Evolutionary conservation across 2,888 invertebrate genomes (phyloP).

Genomic region (Dicyrtoma fusca): DNA sequence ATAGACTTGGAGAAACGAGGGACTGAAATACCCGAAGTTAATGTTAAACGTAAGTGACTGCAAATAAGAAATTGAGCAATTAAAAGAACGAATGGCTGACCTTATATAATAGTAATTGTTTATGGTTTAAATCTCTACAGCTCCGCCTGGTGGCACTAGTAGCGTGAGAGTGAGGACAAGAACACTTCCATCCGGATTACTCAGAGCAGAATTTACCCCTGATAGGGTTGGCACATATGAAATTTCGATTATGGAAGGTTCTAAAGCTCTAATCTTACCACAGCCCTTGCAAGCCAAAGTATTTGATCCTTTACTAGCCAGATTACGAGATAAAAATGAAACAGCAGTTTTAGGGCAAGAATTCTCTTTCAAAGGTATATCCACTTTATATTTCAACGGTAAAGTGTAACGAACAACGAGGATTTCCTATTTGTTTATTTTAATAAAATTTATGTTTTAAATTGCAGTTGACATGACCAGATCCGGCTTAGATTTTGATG

Average conservation of each 20-base stretch:
- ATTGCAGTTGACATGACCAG: conserved; percentile 71
- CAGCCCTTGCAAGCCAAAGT: conserved; percentile 72
- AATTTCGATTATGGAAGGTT: conserved; percentile 69
- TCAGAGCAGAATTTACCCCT: conserved; percentile 76
- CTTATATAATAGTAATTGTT: too few relatives aligned
- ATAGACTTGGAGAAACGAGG: conserved; percentile 62
- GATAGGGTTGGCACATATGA: conserved; percentile 74
- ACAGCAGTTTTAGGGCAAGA: conserved; percentile 76
- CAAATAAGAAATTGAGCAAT: too few relatives aligned
- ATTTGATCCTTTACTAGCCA: conserved; percentile 75
- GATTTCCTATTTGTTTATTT: not conserved
- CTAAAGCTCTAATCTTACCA: conserved; percentile 67
- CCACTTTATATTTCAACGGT: not conserved
- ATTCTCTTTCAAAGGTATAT: conserved; percentile 71
- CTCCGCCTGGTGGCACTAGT: conserved; percentile 61
- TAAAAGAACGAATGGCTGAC: too few relatives aligned
- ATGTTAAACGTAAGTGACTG: conserved; percentile 62
- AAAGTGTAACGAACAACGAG: not conserved
- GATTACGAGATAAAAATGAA: conserved; percentile 74
- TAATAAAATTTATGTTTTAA: conserved; percentile 7
- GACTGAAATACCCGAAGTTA: conserved; percentile 62
- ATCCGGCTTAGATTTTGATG: conserved; percentile 68
- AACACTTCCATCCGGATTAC: conserved; percentile 59
- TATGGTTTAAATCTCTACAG: not conserved
- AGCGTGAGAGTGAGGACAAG: conserved; percentile 58